Percentiles rank a stretch among this genome's conserved stretches.
Evolutionary conservation across 2,888 invertebrate species (phyloP).

Genomic region (Patella pellucida): DNA sequence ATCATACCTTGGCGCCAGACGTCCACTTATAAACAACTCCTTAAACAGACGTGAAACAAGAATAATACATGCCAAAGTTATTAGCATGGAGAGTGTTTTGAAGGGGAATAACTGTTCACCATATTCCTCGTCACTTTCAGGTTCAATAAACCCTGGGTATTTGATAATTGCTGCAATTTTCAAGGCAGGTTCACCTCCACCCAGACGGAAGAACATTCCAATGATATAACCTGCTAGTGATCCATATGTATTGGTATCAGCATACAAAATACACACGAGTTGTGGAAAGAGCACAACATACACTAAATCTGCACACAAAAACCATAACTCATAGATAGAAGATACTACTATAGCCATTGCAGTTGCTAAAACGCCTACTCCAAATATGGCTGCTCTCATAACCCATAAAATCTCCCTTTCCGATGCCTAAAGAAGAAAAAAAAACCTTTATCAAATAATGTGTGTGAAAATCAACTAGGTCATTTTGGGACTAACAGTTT

Average conservation of each 20-base stretch:
- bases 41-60: constrained; percentile 72
- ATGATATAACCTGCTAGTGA: constrained; percentile 77
- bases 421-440: constrained; percentile 79
- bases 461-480: too few species aligned
- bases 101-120: constrained; percentile 90
- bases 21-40: constrained; percentile 88
- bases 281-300: constrained; percentile 99
- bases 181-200: constrained; percentile 68
- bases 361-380: constrained; percentile 90
- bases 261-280: constrained; percentile 96
- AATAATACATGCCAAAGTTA: constrained; percentile 70
- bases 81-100: constrained; percentile 92
- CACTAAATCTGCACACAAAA: constrained; percentile 98
- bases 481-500: too few species aligned
- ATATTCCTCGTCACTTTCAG: constrained; percentile 39
- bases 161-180: constrained; percentile 61
- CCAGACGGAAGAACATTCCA: constrained; percentile 64
- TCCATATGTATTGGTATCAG: constrained; percentile 98
- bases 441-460: too few species aligned
- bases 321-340: constrained; percentile 98
- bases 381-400: constrained; percentile 91
- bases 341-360: constrained; percentile 97
- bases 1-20: constrained; percentile 80
- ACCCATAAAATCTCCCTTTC: constrained; percentile 93
- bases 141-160: constrained; percentile 59